Base-by-base conservation (phyloP, 2,797 vertebrate species). In the Fistularia tabacaria region DNA sequence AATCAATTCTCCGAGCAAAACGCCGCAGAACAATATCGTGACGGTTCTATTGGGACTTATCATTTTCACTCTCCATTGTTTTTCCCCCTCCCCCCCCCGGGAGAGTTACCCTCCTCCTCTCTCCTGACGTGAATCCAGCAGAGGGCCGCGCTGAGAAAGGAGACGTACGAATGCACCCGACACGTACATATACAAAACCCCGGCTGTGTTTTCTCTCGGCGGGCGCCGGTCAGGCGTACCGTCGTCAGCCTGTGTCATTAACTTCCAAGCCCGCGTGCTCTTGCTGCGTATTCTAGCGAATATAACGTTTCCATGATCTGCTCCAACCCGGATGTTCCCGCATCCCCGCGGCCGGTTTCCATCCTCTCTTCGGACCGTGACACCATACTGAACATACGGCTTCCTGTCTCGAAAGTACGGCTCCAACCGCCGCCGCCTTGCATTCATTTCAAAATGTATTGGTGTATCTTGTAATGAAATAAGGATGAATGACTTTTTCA, bases 1-100 rank as follows among this genome's bases (percentile, higher is more conserved):
- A 77, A 76, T 77, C 61, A 49, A 54, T 59, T 73, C 69, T 48
- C 39, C 1, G 38, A 71, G 59, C 46, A 46, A 75, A 69, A 25
- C 25, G 6, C 38, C 11, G 8, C 48, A 46, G 45, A 82, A 75
- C 62, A 84, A 78, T 64, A 63, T 59, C 57, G 14, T 56, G 73
- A 64, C 11, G 48, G 66, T 25, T 73, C 77, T 74, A 42, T 43
- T 3, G 74, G 51, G 77, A 80, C 65, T 71, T 64, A 55, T 76
- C 66, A 43, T 57, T 70, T 72, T 62, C 39, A 63, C 51, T 67
- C 57, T 53, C 62, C 50, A 72, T 76, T 83, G 79, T 83, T 69
- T 40, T 58, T 71, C 73, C 47, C 68, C 72, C 64, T n/a, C n/a
- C 59, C 36, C 12, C 25, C 25, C 25, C 25, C 25, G 25, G 25